Conservation (phyloP, 92 coral and sea anemone genomes). For the Scolanthus callimorphus region DNA sequence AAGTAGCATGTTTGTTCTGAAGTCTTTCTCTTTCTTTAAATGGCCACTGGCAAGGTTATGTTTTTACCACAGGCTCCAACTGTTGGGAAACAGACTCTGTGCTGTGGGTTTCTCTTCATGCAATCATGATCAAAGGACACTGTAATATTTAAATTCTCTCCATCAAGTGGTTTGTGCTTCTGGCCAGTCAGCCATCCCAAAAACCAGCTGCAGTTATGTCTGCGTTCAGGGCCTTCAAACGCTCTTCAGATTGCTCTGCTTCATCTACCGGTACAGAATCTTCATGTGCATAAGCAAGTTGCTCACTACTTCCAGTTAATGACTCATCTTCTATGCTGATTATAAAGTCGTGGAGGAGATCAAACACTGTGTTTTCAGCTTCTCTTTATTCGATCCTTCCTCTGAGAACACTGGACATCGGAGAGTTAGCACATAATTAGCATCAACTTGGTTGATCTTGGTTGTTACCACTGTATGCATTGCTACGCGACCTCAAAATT, state of each 20-base stretch:
- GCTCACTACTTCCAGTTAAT: constrained; percentile 35
- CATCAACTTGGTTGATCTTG: constrained; percentile 40
- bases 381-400: constrained; percentile 31
- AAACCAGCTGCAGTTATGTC: constrained; percentile 46
- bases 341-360: constrained; percentile 50
- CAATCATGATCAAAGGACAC: constrained; percentile 31
- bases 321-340: constrained; percentile 26
- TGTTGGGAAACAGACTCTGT: constrained; percentile 21
- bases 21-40: constrained; percentile 15
- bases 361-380: constrained; percentile 44
- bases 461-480: too few relatives aligned
- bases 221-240: constrained; percentile 12
- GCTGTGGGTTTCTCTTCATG: constrained; percentile 18
- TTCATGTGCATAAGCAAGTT: constrained; percentile 36
- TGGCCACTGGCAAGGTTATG: constrained; percentile 32
- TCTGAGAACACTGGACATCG: constrained; percentile 44
- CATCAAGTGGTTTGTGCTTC: constrained; percentile 32
- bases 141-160: constrained; percentile 20
- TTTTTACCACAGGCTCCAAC: constrained; percentile 27
- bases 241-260: constrained; percentile 23
- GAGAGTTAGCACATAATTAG: constrained; percentile 52
- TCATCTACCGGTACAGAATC: constrained; percentile 22
- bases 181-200: constrained; percentile 64
- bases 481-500: too few relatives aligned
- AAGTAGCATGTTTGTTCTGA: constrained; percentile 22